phyloP scores from a whole-genome alignment of 2,113 vertebrate species.

The Equus quagga region DNA sequence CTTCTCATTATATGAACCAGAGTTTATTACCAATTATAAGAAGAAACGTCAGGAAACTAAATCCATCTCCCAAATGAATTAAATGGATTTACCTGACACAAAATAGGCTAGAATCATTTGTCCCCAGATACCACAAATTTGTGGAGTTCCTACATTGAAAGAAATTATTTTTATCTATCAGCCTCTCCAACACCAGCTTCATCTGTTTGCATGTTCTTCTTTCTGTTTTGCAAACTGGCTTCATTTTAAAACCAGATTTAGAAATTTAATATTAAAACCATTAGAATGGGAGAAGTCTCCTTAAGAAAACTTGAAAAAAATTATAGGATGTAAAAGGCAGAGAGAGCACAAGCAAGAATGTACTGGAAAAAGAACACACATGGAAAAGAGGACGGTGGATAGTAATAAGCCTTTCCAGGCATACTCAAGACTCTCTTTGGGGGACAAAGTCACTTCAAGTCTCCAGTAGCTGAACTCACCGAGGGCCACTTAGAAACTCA shows the following conservation, averaged over 20 bases:
- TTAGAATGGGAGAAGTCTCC: background rate
- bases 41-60: conserved; percentile 46
- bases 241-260: conserved; percentile 51
- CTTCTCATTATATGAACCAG: conserved; percentile 21
- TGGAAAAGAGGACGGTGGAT: background rate
- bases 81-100: conserved; percentile 38
- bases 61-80: conserved; percentile 24
- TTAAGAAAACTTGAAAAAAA: conserved; percentile 30
- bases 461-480: background rate
- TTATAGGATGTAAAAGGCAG: background rate
- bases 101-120: conserved; percentile 28
- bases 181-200: background rate
- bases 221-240: background rate
- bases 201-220: conserved; percentile 11
- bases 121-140: background rate
- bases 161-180: background rate
- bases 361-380: background rate
- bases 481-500: background rate
- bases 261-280: conserved; percentile 51
- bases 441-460: background rate
- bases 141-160: background rate
- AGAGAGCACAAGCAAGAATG: background rate
- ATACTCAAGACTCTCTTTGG: background rate
- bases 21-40: conserved; percentile 51
- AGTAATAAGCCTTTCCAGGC: background rate